Conservation (phyloP, 1,140 invertebrate genomes). For the Littorina saxatilis region DNA sequence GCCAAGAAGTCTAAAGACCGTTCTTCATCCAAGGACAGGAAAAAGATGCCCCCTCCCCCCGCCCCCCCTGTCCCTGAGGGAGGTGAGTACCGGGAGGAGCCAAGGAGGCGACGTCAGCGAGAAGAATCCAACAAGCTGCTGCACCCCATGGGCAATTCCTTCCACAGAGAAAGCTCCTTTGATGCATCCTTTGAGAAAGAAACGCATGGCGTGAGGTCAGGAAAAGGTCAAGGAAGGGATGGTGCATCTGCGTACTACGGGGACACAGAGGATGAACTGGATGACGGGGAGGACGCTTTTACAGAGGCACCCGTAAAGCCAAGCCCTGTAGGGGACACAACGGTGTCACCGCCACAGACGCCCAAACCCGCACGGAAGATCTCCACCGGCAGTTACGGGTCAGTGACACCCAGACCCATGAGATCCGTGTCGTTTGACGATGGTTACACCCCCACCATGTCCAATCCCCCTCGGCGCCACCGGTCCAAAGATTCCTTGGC, state of each 20-base stretch:
- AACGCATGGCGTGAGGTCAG: not conserved
- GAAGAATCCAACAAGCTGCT: not conserved
- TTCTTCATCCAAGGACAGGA: conserved; percentile 6
- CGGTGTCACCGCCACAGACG: not conserved
- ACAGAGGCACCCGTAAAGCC: not conserved
- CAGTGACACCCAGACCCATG: not conserved
- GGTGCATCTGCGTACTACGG: not conserved
- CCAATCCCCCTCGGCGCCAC: not conserved
- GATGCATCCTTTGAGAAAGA: not conserved
- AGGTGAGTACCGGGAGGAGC: not conserved
- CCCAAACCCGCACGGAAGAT: conserved; percentile 3
- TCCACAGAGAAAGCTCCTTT: conserved; percentile 14
- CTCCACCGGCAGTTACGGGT: conserved; percentile 5
- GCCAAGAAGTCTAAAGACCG: not conserved
- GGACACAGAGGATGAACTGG: conserved; percentile 1
- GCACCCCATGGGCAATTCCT: not conserved
- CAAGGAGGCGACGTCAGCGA: not conserved
- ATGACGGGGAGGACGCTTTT: not conserved
- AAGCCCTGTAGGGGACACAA: not conserved
- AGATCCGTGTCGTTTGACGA: conserved; percentile 26
- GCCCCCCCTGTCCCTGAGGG: not conserved
- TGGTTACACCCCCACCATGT: conserved; percentile 24
- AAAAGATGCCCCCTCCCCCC: conserved; percentile 18
- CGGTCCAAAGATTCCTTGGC: not conserved
- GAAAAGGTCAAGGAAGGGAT: not conserved